phyloP scores from a whole-genome alignment of 2,888 invertebrate genomes.

The Euzophera pinguis region DNA sequence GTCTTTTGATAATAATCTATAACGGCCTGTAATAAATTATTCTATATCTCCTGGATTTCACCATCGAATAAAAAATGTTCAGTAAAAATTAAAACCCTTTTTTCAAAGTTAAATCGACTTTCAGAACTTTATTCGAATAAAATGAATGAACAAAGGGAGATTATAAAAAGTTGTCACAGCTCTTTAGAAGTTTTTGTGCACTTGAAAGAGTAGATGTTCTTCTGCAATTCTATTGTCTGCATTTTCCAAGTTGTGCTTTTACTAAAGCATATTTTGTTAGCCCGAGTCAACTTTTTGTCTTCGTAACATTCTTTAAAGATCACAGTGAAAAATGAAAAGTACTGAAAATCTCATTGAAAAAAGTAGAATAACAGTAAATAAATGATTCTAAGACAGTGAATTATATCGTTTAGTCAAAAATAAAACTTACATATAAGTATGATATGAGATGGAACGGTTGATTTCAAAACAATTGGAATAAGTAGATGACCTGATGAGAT shows the following conservation, averaged over 20 bases:
- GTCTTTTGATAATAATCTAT: slow-evolving; percentile 6
- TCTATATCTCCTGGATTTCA: slow-evolving; percentile 10
- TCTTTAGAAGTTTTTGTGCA: slow-evolving; percentile 7
- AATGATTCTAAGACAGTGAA: neutral
- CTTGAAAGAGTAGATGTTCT: neutral
- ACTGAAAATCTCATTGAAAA: no score
- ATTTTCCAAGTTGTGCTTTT: neutral
- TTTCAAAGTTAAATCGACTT: slow-evolving; percentile 17
- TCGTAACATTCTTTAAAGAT: neutral
- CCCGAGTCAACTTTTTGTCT: neutral
- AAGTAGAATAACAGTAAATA: no score
- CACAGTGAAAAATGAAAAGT: neutral
- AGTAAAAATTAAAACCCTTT: slow-evolving; percentile 13
- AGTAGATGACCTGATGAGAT: no score
- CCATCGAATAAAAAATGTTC: slow-evolving; percentile 6
- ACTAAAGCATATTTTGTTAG: neutral
- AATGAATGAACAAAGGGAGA: slow-evolving; percentile 8
- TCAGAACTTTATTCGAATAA: slow-evolving; percentile 14
- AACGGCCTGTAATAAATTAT: slow-evolving; percentile 10
- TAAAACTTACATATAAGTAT: no score
- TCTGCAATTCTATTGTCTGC: neutral
- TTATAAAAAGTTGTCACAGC: slow-evolving; percentile 5
- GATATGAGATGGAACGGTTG: no score
- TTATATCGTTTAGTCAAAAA: no score
- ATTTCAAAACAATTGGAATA: no score